Evolutionary conservation across 2,113 vertebrate species (phyloP).

Genomic region (Lasiurus cinereus): DNA sequence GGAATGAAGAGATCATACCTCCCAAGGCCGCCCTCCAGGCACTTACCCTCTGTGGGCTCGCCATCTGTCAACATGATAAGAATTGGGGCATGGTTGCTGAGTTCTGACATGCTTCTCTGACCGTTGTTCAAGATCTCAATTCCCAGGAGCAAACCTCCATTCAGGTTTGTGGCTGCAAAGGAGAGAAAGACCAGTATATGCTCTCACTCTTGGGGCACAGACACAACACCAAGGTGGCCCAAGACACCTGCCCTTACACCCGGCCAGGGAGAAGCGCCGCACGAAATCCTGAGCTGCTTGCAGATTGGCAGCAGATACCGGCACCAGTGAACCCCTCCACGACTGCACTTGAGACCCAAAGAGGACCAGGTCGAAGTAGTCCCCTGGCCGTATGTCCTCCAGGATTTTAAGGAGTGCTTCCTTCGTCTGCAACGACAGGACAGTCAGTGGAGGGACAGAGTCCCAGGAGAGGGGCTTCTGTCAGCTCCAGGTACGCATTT

Average conservation of each 20-base stretch:
- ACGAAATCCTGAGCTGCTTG: constrained; percentile 86
- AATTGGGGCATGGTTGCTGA: constrained; percentile 89
- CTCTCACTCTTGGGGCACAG: neutral
- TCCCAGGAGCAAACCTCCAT: constrained; percentile 91
- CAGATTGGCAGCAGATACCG: constrained; percentile 84
- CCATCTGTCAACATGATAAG: constrained; percentile 97
- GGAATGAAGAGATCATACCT: neutral
- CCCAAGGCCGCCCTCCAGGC: neutral
- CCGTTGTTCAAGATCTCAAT: constrained; percentile 89
- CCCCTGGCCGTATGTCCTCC: constrained; percentile 86
- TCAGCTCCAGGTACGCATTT: neutral
- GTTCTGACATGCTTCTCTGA: constrained; percentile 74
- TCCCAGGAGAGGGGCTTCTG: neutral
- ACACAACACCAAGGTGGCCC: neutral
- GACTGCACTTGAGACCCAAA: constrained; percentile 84
- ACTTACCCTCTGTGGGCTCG: constrained; percentile 92
- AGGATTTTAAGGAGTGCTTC: constrained; percentile 89
- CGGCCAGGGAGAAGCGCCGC: constrained; percentile 50
- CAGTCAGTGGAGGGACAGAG: neutral
- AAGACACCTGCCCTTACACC: constrained; percentile 58
- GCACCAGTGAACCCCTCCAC: constrained; percentile 89
- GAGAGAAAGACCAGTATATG: constrained; percentile 43
- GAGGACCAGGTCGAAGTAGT: constrained; percentile 90
- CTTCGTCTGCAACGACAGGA: constrained; percentile 87
- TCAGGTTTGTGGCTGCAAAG: constrained; percentile 92